phyloP scores from a whole-genome alignment of 2,797 vertebrate genomes.

The Tympanoctomys barrerae region DNA sequence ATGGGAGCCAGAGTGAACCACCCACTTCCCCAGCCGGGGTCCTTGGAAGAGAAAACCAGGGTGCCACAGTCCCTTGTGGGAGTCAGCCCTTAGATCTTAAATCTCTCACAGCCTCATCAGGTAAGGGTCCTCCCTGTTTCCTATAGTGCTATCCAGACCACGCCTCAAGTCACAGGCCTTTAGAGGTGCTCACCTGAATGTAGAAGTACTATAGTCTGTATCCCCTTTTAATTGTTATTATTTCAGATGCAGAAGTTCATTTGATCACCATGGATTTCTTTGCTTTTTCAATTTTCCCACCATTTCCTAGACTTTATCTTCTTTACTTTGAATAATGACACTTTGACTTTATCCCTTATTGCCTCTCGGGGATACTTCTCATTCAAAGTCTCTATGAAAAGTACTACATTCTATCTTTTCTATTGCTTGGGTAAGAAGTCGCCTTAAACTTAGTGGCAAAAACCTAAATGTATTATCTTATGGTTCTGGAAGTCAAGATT shows the following conservation, averaged over 20 bases:
- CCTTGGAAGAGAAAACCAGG: too few relatives aligned
- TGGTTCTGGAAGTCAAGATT: conserved; percentile 24
- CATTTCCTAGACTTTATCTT: not conserved
- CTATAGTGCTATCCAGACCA: not conserved
- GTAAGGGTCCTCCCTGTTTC: not conserved
- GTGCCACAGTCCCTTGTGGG: not conserved
- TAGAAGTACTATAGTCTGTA: not conserved
- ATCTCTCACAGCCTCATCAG: not conserved
- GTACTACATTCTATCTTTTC: not conserved
- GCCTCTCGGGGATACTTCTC: not conserved
- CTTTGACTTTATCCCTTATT: conserved; percentile 35
- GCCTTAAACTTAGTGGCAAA: not conserved
- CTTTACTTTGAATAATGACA: conserved; percentile 5
- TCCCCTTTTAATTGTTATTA: not conserved
- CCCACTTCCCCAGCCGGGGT: not conserved
- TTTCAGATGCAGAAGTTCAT: not conserved
- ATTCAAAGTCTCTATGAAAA: not conserved
- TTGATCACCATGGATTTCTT: conserved; percentile 47
- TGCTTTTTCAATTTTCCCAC: not conserved
- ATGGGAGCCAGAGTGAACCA: not conserved
- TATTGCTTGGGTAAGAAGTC: not conserved
- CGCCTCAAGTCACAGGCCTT: not conserved
- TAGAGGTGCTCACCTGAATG: not conserved
- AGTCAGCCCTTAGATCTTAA: not conserved
- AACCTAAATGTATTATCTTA: not conserved